Percentiles rank a stretch among this genome's conserved stretches.
These are phyloP conservation scores for Minunthozetes semirufus DNA, from an alignment of 2,888 invertebrate species.

Conservation along the genomic window DNA sequence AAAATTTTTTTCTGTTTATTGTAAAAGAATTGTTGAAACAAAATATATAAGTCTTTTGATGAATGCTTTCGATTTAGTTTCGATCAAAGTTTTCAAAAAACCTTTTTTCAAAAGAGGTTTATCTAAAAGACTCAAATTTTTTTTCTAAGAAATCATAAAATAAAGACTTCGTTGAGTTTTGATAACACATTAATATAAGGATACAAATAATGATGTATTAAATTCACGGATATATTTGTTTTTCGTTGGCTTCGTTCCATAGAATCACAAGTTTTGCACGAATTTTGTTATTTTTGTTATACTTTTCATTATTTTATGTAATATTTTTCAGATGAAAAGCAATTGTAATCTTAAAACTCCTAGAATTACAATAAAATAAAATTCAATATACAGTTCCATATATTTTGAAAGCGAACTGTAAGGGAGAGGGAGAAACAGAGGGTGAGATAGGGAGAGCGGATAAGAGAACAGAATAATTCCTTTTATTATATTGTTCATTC, in stretches of 20 bases:
- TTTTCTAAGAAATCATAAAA: background rate
- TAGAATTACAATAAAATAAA: constrained; percentile 13
- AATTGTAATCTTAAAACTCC: background rate
- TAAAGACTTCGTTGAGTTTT: background rate
- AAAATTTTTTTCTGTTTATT: too few species aligned
- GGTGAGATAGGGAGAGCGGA: background rate
- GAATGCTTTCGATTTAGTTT: too few species aligned
- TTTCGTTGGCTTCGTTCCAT: background rate
- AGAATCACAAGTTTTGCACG: constrained; percentile 9
- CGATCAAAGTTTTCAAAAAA: too few species aligned
- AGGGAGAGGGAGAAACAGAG: background rate
- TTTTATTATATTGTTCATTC: constrained; percentile 7
- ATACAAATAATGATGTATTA: background rate
- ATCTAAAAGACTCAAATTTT: background rate
- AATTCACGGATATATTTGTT: background rate
- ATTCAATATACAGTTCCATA: background rate
- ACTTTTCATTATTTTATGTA: background rate
- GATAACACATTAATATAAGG: background rate
- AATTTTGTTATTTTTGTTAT: background rate
- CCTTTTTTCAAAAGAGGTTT: background rate
- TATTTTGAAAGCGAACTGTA: too few species aligned
- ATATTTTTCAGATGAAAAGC: background rate
- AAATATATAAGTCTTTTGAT: too few species aligned
- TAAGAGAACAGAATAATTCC: background rate
- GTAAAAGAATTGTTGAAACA: too few species aligned